These are phyloP conservation scores for Stichodactyla mertensii DNA, from an alignment of 64 coral and sea anemone species.

Conservation along the genomic window DNA sequence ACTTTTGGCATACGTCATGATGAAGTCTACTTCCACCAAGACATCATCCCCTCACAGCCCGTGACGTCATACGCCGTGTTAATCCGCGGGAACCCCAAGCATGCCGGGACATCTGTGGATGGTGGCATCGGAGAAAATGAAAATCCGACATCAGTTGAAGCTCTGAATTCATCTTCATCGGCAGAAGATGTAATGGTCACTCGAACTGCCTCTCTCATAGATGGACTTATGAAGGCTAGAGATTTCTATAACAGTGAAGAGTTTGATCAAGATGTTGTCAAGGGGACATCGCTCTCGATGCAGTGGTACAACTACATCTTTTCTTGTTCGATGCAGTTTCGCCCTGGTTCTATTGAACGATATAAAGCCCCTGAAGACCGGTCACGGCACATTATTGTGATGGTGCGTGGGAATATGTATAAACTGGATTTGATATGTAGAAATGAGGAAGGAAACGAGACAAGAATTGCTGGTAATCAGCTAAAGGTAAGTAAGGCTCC, in stretches of 20 bases:
- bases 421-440: slow-evolving; percentile 40
- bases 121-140: slow-evolving; percentile 37
- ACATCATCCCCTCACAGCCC: slow-evolving; percentile 68
- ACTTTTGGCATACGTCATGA: slow-evolving; percentile 83
- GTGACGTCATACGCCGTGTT: slow-evolving; percentile 71
- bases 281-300: slow-evolving; percentile 50
- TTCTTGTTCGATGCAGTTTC: slow-evolving; percentile 64
- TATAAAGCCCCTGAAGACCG: slow-evolving; percentile 43
- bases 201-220: slow-evolving; percentile 47
- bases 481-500: slow-evolving; percentile 36
- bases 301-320: slow-evolving; percentile 87
- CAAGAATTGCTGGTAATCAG: slow-evolving; percentile 29
- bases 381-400: slow-evolving; percentile 62
- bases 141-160: slow-evolving; percentile 2
- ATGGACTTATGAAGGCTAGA: slow-evolving; percentile 58
- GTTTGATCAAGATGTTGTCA: slow-evolving; percentile 45
- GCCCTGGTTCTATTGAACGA: slow-evolving; percentile 49
- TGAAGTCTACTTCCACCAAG: slow-evolving; percentile 68
- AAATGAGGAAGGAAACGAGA: slow-evolving; percentile 39
- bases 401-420: slow-evolving; percentile 68
- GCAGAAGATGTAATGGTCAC: slow-evolving; percentile 12
- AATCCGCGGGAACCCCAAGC: slow-evolving; percentile 38
- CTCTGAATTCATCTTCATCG: neutral
- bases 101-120: slow-evolving; percentile 46
- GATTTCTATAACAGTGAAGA: slow-evolving; percentile 37